Base-by-base conservation (phyloP, 2,113 vertebrate genomes). In the Ceyx margarethae region DNA sequence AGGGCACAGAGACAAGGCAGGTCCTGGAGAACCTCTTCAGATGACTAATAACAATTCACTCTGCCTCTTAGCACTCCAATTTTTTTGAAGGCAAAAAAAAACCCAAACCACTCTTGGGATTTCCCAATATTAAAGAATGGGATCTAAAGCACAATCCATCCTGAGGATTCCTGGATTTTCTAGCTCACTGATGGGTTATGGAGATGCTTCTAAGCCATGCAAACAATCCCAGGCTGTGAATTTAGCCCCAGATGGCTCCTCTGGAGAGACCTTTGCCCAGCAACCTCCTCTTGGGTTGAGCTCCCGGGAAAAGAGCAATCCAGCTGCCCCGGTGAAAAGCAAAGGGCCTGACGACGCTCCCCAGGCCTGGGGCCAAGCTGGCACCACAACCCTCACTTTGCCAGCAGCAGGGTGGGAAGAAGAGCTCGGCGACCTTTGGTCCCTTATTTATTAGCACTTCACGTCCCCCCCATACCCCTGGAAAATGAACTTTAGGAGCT, bases 401-500 rank as follows among this genome's bases (percentile, higher is more conserved):
- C 37, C 90, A 73, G 92, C 84, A 33, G 48, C 3, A 8, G 92
- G 91, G 51, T 85, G 71, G 78, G 43, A 71, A 73, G 85, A 8
- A 75, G 42, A 77, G 54, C 92, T 75, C 14, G 29, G 72, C 10
- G 73, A 91, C 75, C 90, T 75, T 35, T 40, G 91, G 50, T 8
- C 28, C 16, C 69, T 95, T 80, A 93, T 96, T 96, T 90, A 94
- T 96, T 79, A 88, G 57, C 90, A 45, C 88, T 75, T 74, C 6
- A 85, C 68, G 81, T 74, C 73, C 91, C 88, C 46, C 37, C 37
- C 37, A 37, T 37, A 37, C 37, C 37, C 48, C 26, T 58, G 94
- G 92, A 94, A 96, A 90, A 37, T 50, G 95, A 92, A 46, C 91
- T 89, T 89, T 62, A 72, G 93, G 93, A 95, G 95, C 37, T 37